Evolutionary conservation across 30 jellyfish, hydroid and myxozoan species (phyloP).

Genomic region (Cassiopea andromeda): DNA sequence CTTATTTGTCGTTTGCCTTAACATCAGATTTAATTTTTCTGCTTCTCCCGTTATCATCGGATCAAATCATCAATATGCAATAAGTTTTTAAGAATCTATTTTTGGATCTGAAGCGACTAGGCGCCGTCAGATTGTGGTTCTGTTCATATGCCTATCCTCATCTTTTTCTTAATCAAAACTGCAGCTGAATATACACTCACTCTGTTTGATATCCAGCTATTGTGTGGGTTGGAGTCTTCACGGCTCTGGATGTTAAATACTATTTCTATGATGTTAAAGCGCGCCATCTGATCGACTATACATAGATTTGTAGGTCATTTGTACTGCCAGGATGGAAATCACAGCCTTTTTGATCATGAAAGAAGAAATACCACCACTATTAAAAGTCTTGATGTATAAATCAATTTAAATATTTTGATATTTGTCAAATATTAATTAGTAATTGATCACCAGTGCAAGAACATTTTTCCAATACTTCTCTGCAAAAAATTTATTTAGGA

Average conservation of each 20-base stretch:
- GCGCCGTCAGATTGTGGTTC: conserved; percentile 25
- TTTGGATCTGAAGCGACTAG: not conserved
- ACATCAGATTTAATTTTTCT: conserved; percentile 1
- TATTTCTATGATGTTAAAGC: not conserved
- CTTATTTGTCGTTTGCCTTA: not conserved
- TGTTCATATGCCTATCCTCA: not conserved
- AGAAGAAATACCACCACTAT: not conserved
- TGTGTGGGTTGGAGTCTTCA: not conserved
- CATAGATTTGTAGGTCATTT: not conserved
- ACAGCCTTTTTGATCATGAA: not conserved
- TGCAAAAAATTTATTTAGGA: too few relatives aligned
- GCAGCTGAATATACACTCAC: not conserved
- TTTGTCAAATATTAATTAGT: too few relatives aligned
- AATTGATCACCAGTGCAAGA: too few relatives aligned
- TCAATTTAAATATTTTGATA: too few relatives aligned
- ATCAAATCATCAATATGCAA: conserved; percentile 8
- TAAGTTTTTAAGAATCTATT: conserved; percentile 5
- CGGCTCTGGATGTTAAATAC: not conserved
- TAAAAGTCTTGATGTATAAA: not conserved
- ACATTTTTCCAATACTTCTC: too few relatives aligned
- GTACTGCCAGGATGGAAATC: not conserved
- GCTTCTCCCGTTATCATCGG: not conserved
- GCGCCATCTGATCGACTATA: not conserved
- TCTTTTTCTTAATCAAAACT: not conserved
- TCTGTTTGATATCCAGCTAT: not conserved